These are phyloP conservation scores for Trachelus iudaicus DNA, from an alignment of 2,888 invertebrate species.

Conservation along the genomic window DNA sequence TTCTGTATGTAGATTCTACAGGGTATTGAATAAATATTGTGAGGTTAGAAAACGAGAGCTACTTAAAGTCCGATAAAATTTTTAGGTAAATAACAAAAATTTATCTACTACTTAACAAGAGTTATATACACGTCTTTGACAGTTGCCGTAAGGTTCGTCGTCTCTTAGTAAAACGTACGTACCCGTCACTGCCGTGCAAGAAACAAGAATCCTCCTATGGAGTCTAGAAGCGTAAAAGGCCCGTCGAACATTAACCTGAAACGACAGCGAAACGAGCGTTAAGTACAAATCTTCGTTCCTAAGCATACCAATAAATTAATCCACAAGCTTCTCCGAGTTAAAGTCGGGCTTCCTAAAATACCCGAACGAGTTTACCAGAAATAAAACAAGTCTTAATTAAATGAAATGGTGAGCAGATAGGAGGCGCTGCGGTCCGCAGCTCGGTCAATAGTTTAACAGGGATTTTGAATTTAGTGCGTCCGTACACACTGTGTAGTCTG, in stretches of 20 bases:
- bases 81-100: background rate
- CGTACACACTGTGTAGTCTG: slow-evolving; percentile 5
- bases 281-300: slow-evolving; percentile 18
- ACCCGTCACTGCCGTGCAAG: background rate
- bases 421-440: slow-evolving; percentile 20
- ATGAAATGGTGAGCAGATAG: slow-evolving; percentile 40
- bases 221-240: slow-evolving; percentile 1
- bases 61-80: background rate
- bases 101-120: background rate
- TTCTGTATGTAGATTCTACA: background rate
- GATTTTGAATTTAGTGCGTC: slow-evolving; percentile 40
- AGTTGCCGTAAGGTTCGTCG: background rate
- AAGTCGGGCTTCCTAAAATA: slow-evolving; percentile 49
- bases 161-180: too few species aligned
- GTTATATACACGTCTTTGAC: background rate
- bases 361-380: slow-evolving; percentile 52
- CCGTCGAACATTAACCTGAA: slow-evolving; percentile 22
- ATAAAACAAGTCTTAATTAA: slow-evolving; percentile 59
- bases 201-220: background rate
- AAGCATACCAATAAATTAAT: slow-evolving; percentile 44
- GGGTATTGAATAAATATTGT: background rate
- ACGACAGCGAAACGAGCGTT: slow-evolving; percentile 8
- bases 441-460: slow-evolving; percentile 30
- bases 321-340: slow-evolving; percentile 26
- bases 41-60: background rate